Conservation (phyloP, 2,113 vertebrate species). For the Dromas ardeola region DNA sequence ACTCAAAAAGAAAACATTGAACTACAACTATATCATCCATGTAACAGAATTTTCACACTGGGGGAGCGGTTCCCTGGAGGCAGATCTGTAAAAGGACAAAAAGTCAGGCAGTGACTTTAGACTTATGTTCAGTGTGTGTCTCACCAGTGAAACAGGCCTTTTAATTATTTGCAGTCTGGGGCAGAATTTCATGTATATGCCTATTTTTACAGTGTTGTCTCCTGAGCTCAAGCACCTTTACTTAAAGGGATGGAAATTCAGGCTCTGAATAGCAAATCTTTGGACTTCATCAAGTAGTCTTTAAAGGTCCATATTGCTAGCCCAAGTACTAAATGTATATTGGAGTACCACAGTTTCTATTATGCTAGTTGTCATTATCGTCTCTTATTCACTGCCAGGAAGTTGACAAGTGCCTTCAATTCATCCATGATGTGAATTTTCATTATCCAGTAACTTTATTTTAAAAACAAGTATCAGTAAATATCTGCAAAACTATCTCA, state of each 20-base stretch:
- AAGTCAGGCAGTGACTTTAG: not conserved
- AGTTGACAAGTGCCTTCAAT: constrained; percentile 16
- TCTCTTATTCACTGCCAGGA: not conserved
- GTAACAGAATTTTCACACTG: not conserved
- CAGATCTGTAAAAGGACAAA: not conserved
- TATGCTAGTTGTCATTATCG: not conserved
- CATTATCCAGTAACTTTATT: not conserved
- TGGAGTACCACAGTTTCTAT: not conserved
- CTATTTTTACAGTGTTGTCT: accelerated
- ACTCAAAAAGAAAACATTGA: not conserved
- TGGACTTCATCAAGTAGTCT: not conserved
- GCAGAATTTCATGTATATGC: not conserved
- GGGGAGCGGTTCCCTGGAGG: not conserved
- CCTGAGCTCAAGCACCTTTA: not conserved
- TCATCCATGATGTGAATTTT: not conserved
- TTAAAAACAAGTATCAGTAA: not conserved
- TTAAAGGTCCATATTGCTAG: not conserved
- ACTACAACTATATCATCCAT: not conserved
- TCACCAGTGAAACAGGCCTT: not conserved
- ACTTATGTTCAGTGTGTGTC: not conserved
- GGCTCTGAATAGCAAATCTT: not conserved
- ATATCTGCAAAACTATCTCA: not conserved
- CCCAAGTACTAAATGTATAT: not conserved
- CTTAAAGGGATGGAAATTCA: not conserved
- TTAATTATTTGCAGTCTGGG: not conserved